phyloP scores from a whole-genome alignment of 2,797 vertebrate species.

The Brachyrhaphis roseni region DNA sequence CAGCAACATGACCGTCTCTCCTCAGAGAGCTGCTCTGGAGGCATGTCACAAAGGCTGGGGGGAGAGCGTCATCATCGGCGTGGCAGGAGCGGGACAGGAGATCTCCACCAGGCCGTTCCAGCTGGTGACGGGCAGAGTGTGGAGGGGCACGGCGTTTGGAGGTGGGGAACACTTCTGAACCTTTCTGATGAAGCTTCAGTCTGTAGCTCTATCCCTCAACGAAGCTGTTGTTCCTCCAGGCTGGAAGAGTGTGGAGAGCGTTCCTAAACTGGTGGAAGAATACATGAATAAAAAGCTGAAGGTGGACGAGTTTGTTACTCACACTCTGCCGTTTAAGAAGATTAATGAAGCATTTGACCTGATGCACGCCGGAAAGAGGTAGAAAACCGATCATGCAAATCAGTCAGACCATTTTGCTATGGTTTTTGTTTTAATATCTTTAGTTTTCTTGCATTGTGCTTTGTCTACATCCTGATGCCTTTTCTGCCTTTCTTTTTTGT shows the following conservation, averaged over 20 bases:
- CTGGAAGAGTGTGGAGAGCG: conserved; percentile 93
- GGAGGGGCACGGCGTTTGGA: conserved; percentile 97
- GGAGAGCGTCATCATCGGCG: conserved; percentile 92
- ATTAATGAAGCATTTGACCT: conserved; percentile 94
- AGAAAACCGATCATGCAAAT: not conserved
- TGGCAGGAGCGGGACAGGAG: conserved; percentile 92
- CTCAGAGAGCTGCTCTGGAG: conserved; percentile 93
- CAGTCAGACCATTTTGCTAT: not conserved
- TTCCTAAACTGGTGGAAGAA: conserved; percentile 92
- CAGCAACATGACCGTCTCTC: conserved; percentile 19
- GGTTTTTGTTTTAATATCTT: not conserved
- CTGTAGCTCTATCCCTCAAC: not conserved
- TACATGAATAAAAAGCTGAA: conserved; percentile 96
- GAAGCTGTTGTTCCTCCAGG: conserved; percentile 73
- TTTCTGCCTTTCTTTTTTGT: not conserved
- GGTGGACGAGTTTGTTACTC: conserved; percentile 95
- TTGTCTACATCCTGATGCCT: not conserved
- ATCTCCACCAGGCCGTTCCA: conserved; percentile 96
- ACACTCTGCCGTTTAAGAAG: conserved; percentile 88
- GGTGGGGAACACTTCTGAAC: conserved; percentile 73
- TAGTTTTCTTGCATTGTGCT: not conserved
- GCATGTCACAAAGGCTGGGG: conserved; percentile 98
- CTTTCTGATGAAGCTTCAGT: not conserved
- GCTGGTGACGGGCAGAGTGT: conserved; percentile 93
- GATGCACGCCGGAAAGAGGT: conserved; percentile 93